Conservation (phyloP, 1,140 invertebrate species). For the Caenorhabditis remanei region DNA sequence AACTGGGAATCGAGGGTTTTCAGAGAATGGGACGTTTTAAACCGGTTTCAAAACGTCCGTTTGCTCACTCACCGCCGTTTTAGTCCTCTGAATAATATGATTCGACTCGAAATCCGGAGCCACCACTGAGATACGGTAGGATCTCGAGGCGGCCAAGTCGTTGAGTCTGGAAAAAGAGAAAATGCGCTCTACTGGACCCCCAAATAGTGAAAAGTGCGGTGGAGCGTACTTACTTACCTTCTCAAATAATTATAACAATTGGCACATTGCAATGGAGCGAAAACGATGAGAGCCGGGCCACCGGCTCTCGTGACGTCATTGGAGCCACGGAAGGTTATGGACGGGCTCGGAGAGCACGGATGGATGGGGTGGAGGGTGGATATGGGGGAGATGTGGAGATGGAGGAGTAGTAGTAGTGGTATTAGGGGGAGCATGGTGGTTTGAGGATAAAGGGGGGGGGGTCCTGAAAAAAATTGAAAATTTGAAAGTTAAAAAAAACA, state of each 20-base stretch:
- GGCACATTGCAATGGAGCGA: constrained; percentile 16
- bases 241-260: constrained; percentile 47
- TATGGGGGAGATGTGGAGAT: neutral
- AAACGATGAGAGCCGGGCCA: constrained; percentile 10
- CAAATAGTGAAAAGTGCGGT: neutral
- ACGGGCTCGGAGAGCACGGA: constrained; percentile 11
- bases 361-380: neutral
- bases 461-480: neutral
- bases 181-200: neutral
- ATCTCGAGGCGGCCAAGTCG: neutral
- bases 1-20: neutral
- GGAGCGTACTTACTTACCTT: neutral
- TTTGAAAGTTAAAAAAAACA: neutral
- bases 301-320: constrained; percentile 34
- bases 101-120: constrained; percentile 41
- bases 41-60: neutral
- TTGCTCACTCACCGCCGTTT: neutral
- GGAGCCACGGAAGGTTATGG: constrained; percentile 19
- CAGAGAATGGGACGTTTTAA: neutral
- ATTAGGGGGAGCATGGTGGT: neutral
- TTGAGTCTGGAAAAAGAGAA: neutral
- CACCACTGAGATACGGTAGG: constrained; percentile 12
- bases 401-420: neutral
- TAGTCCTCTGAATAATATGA: constrained; percentile 19
- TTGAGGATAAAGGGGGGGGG: too few relatives aligned